phyloP scores from a whole-genome alignment of 2,113 vertebrate species.

The Geothlypis trichas region DNA sequence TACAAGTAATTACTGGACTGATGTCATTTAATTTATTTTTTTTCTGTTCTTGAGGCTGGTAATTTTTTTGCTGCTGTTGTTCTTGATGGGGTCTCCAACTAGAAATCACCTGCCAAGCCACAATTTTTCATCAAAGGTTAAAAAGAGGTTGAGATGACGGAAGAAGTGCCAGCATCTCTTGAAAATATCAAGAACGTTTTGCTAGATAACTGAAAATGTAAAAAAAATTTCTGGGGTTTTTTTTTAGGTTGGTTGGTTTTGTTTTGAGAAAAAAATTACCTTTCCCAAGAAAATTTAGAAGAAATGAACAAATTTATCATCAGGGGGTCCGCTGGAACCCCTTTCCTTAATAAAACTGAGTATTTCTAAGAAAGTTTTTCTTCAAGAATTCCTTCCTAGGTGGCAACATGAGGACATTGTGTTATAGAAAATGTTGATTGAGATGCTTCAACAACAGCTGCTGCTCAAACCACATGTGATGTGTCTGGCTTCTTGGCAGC shows the following conservation, averaged over 20 bases:
- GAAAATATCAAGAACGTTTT: background rate
- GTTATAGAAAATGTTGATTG: background rate
- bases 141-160: background rate
- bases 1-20: background rate
- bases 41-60: background rate
- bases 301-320: background rate
- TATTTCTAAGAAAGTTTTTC: background rate
- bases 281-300: background rate
- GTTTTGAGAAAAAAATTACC: accelerated
- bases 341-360: background rate
- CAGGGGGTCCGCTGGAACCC: background rate
- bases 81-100: background rate
- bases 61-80: background rate
- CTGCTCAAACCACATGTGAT: background rate
- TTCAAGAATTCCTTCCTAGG: background rate
- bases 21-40: background rate
- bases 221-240: background rate
- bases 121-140: background rate
- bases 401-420: background rate
- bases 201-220: background rate
- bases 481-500: background rate
- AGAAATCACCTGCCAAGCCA: background rate
- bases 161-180: background rate
- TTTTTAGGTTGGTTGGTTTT: background rate
- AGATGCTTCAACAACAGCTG: background rate